Conservation (phyloP, 2,113 vertebrate genomes). For the human region DNA sequence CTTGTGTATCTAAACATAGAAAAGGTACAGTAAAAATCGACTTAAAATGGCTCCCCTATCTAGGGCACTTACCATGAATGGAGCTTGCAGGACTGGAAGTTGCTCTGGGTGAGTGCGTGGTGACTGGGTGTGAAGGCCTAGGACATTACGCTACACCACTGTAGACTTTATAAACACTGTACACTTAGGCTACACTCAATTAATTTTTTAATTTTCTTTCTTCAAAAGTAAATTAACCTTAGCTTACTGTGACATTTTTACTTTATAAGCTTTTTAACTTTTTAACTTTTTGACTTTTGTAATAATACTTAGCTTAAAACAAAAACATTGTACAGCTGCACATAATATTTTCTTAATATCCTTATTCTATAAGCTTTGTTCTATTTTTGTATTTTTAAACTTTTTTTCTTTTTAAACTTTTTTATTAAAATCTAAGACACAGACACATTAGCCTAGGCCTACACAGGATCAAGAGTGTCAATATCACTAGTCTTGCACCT, state of each 20-base stretch:
- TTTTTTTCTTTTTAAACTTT: neutral
- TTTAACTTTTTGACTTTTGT: neutral
- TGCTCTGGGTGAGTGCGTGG: neutral
- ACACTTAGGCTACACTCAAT: neutral
- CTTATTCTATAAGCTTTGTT: neutral
- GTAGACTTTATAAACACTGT: neutral
- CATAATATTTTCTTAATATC: neutral
- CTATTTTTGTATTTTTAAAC: neutral
- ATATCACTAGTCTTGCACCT: neutral
- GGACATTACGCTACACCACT: neutral
- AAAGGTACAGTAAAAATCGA: neutral
- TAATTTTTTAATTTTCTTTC: neutral
- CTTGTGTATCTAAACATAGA: neutral
- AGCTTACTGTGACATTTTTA: neutral
- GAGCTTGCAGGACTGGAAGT: neutral
- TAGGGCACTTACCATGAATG: neutral
- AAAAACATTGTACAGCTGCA: neutral
- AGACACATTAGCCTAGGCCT: neutral
- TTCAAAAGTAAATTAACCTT: neutral
- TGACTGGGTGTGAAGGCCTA: neutral
- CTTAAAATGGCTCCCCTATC: neutral
- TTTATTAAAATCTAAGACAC: neutral
- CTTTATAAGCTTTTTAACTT: neutral
- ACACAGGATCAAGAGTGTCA: neutral
- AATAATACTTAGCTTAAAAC: neutral